Base-by-base conservation (phyloP, 1,140 invertebrate genomes). In the Euwallacea fornicatus region DNA sequence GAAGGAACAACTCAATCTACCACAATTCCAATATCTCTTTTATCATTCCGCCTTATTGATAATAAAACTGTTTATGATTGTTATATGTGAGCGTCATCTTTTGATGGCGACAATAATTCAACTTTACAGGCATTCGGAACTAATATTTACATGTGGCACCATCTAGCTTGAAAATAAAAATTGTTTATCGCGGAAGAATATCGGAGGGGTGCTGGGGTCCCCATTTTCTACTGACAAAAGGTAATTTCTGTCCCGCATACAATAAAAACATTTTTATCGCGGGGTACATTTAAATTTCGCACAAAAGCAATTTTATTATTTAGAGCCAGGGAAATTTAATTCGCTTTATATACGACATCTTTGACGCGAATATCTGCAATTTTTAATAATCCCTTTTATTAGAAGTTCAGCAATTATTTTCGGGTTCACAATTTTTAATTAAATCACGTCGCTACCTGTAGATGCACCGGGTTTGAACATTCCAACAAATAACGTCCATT, bases 231-330 rank as follows among this genome's bases (percentile, higher is more conserved):
- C 69, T 61, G 41, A 74, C 65, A 71, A 71, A 67, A 74, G 73
- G 73, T 74, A 68, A 67, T 71, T 71, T 67, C 59, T 64, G 69
- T 21, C 55, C 69, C 64, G 60, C 44, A 43, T 70, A 71, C 68
- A 74, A 71, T 74, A 74, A 74, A 74, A 74, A 68, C 55, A 59
- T 66, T 71, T 74, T 74, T 74, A 74, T 74, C 69, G 73, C 69
- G 43, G 61, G 61, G 55, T 65, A 21, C 66, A 71, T 74, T 74
- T 71, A 74, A 74, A 74, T 74, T 74, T 74, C 69, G 66, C 65
- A 53, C 68, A 61, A 71, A 70, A 59, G 73, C 66, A 65, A 64
- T 53, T 71, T 74, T 73, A 73, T 70, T n/a, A 50, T 64, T 64
- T 63, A 68, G 47, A 33, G 50, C n/a, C 47, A 16, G 63, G 63